phyloP scores from a whole-genome alignment of 1,140 invertebrate genomes.

The Thaumetopoea pityocampa region DNA sequence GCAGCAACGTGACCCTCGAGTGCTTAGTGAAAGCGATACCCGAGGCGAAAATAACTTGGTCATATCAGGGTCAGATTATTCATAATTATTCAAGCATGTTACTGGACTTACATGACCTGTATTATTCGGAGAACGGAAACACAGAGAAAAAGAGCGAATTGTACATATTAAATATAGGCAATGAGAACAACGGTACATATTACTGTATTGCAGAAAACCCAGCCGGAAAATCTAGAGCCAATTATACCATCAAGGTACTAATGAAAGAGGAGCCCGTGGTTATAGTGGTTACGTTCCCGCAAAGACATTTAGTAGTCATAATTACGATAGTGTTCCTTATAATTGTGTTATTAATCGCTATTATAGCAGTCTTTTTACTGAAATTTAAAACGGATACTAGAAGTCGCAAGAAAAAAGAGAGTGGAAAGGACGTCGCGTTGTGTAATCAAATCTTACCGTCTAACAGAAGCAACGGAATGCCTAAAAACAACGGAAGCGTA shows the following conservation, averaged over 20 bases:
- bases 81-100: constrained; percentile 82
- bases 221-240: constrained; percentile 84
- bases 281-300: constrained; percentile 79
- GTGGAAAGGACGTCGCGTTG: constrained; percentile 64
- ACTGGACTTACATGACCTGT: constrained; percentile 79
- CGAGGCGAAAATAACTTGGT: constrained; percentile 86
- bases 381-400: constrained; percentile 78
- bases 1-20: constrained; percentile 85
- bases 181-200: constrained; percentile 88
- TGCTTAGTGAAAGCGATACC: constrained; percentile 88
- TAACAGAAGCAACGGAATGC: constrained; percentile 55
- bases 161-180: constrained; percentile 84
- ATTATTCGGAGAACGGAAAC: constrained; percentile 81
- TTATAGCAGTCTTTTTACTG: constrained; percentile 78
- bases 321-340: constrained; percentile 78
- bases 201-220: constrained; percentile 88
- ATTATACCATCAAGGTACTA: constrained; percentile 85
- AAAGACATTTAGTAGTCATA: constrained; percentile 82
- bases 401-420: constrained; percentile 77
- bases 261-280: constrained; percentile 83
- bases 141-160: constrained; percentile 85
- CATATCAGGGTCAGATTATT: constrained; percentile 85
- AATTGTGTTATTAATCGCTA: constrained; percentile 78
- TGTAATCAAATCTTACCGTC: constrained; percentile 68
- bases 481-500: constrained; percentile 69